These are phyloP conservation scores for Gnathochromis pfefferi DNA, from an alignment of 2,113 vertebrate species.

Conservation along the genomic window DNA sequence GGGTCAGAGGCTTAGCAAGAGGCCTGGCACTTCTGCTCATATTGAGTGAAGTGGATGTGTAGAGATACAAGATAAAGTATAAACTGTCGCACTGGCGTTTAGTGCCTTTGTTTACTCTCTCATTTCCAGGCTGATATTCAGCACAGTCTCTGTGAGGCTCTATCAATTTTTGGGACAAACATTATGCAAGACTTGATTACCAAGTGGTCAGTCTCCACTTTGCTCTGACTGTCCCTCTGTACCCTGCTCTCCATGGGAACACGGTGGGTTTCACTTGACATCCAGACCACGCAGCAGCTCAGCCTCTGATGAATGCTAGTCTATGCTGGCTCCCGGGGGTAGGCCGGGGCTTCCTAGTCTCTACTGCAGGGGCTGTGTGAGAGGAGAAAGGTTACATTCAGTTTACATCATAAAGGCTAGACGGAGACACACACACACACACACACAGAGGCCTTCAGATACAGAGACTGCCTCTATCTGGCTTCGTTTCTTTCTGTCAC, in stretches of 20 bases:
- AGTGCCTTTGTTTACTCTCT: neutral
- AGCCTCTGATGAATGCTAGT: constrained; percentile 58
- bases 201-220: constrained; percentile 47
- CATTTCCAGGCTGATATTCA: constrained; percentile 3
- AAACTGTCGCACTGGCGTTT: neutral
- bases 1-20: constrained; percentile 24
- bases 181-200: constrained; percentile 56
- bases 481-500: constrained; percentile 19
- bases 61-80: neutral
- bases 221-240: constrained; percentile 53
- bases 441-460: constrained; percentile 41
- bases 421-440: constrained; percentile 25
- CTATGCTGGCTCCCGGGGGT: constrained; percentile 27
- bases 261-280: constrained; percentile 41
- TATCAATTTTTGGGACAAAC: constrained; percentile 24
- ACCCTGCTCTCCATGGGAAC: constrained; percentile 33
- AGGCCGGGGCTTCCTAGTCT: constrained; percentile 33
- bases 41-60: constrained; percentile 4
- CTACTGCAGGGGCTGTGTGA: constrained; percentile 54
- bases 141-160: constrained; percentile 10
- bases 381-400: constrained; percentile 69
- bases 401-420: constrained; percentile 65
- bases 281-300: constrained; percentile 54
- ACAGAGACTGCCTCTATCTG: constrained; percentile 9
- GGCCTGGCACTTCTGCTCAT: constrained; percentile 4